A percentile compares a stretch with the other conserved stretches of the same genome.
These are phyloP conservation scores for Limnephilus auricula DNA, from an alignment of 2,888 invertebrate genomes.

Conservation along the genomic window DNA sequence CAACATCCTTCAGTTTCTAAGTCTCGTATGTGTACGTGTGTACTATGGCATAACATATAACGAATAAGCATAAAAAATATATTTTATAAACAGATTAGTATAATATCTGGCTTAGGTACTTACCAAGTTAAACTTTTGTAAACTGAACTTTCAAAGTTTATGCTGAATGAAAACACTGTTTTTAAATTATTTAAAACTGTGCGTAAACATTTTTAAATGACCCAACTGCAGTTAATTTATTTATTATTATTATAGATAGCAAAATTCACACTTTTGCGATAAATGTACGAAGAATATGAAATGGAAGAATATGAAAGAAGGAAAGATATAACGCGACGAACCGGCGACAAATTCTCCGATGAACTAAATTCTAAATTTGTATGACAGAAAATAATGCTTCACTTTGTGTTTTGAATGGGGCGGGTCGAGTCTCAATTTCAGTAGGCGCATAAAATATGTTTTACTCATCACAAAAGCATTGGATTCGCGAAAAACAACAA, in stretches of 20 bases:
- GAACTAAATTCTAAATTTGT: not conserved
- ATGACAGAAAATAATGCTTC: not conserved
- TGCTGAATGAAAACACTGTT: not conserved
- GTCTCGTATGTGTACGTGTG: not conserved
- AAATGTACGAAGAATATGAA: not conserved
- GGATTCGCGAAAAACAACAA: not conserved
- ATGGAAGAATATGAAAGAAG: not conserved
- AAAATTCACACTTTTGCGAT: not conserved
- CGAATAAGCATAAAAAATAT: not conserved
- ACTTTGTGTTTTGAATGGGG: not conserved
- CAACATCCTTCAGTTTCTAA: too few species aligned
- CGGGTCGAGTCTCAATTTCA: not conserved
- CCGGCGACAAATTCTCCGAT: not conserved
- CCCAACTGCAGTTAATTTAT: not conserved
- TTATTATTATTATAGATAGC: not conserved
- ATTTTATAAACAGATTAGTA: not conserved
- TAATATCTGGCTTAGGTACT: not conserved
- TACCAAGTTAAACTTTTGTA: not conserved
- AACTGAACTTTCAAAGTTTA: not conserved
- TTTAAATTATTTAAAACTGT: not conserved
- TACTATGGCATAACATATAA: not conserved
- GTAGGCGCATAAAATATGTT: not conserved
- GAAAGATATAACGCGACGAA: not conserved
- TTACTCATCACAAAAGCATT: not conserved
- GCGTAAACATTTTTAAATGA: not conserved